Base-by-base conservation (phyloP, 2,113 vertebrate genomes). In the Anguilla japonica region DNA sequence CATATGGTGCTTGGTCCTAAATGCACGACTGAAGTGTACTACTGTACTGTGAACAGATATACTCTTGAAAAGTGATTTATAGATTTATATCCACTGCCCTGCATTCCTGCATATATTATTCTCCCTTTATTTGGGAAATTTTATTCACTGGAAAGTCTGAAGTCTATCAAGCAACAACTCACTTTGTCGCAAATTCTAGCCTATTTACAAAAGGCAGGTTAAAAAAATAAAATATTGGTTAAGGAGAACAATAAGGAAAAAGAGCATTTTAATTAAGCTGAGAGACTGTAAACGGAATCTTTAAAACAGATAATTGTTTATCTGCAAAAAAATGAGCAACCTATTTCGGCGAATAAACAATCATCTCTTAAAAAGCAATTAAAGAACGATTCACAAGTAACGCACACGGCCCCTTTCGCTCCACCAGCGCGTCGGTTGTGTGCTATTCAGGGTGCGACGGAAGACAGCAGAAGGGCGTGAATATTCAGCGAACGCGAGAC, bases 401-500 rank as follows among this genome's bases (percentile, higher is more conserved):
- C 85, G 67, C 84, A 75, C 50, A 83, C 5, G 71, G 89, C 83
- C 57, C 34, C 56, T 41, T 83, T 87, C 43, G 87, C 89, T 91
- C 79, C 78, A 34, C 41, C 71, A 86, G 81, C 84, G 88, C 29
- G 67, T 82, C 56, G 80, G 78, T 86, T 86, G 87, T 87, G 85
- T 87, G 40, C 89, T 50, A 84, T 46, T 57, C 46, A 56, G 82
- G 53, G 2, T 34, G 29, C 57, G 39, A 85, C 20, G 11, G 79
- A 9, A 79, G 88, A 84, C 2, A 84, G 89, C 92, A 94, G 92
- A 91, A 90, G 93, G 89, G 85, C 87, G 81, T 93, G 90, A 93
- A 95, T 93, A 92, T 92, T 95, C 90, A 92, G 85, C 87, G 91
- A 90, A 92, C 85, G 87, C 86, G 85, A 88, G 88, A 89, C 88